phyloP scores from a whole-genome alignment of 2,797 vertebrate genomes.

The Sylvilagus floridanus region DNA sequence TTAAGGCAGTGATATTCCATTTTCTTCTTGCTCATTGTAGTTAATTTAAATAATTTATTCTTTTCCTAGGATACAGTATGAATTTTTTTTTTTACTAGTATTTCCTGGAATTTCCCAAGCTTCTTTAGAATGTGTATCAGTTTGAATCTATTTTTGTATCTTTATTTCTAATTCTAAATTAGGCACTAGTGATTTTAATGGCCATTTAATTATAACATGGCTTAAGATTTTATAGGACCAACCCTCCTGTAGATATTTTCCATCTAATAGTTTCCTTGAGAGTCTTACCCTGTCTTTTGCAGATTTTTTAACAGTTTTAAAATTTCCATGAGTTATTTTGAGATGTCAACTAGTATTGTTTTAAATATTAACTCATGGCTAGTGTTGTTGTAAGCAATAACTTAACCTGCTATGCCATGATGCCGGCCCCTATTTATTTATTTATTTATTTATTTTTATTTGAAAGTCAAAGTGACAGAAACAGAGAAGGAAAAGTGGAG shows the following conservation, averaged over 20 bases:
- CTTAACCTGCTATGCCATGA: too few species aligned
- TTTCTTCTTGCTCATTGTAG: conserved; percentile 31
- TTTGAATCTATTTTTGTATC: conserved; percentile 7
- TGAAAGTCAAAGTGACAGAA: too few species aligned
- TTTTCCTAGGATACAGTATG: not conserved
- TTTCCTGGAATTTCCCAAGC: not conserved
- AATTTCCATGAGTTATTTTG: not conserved
- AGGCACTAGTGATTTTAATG: not conserved
- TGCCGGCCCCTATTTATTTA: too few species aligned
- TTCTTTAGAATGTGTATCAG: not conserved
- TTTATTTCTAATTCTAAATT: conserved; percentile 40
- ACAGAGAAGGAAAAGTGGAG: too few species aligned
- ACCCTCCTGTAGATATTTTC: not conserved
- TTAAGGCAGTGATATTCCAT: not conserved
- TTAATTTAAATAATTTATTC: conserved; percentile 23
- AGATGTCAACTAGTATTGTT: not conserved
- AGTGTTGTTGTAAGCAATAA: too few species aligned
- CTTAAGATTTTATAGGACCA: not conserved
- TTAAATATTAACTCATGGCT: not conserved
- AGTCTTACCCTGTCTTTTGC: not conserved
- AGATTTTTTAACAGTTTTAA: not conserved
- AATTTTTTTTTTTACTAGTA: not conserved
- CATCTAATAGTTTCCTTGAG: not conserved
- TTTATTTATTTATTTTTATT: too few species aligned
- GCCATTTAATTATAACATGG: not conserved